These are phyloP conservation scores for Idaea straminata DNA, from an alignment of 2,888 invertebrate species.

Conservation along the genomic window DNA sequence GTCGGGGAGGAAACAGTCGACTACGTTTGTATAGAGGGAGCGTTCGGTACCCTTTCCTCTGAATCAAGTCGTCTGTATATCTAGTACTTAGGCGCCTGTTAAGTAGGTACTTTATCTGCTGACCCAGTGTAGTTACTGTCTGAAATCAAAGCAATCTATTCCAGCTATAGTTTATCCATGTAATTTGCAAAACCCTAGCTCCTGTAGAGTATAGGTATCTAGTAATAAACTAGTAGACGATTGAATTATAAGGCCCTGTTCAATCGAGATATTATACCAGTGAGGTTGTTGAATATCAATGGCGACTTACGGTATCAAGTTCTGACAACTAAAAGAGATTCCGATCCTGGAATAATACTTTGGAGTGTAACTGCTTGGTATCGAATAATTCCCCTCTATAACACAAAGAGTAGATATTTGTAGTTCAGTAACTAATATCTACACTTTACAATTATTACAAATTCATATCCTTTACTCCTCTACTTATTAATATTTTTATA, in stretches of 20 bases:
- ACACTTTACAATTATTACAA: no score
- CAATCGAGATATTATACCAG: conserved; percentile 48
- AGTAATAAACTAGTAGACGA: conserved; percentile 35
- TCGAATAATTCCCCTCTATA: neutral
- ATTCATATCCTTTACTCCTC: no score
- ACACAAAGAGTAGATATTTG: neutral
- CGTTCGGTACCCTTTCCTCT: no score
- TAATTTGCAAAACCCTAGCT: neutral
- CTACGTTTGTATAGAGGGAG: no score
- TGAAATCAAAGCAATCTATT: neutral
- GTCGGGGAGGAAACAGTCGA: no score
- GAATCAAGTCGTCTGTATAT: no score
- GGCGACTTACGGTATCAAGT: conserved; percentile 38
- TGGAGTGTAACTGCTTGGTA: conserved; percentile 16
- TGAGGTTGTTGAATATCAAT: conserved; percentile 50
- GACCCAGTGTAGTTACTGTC: no score
- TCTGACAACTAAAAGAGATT: conserved; percentile 34
- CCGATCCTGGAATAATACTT: conserved; percentile 40
- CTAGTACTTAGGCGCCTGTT: no score
- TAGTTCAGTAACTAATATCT: neutral
- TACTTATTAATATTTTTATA: no score
- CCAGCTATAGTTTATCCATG: neutral
- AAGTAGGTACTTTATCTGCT: no score
- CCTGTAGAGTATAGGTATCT: neutral
- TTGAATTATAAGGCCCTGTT: conserved; percentile 53